phyloP scores from a whole-genome alignment of 2,113 vertebrate species.

The Burhinus bistriatus region DNA sequence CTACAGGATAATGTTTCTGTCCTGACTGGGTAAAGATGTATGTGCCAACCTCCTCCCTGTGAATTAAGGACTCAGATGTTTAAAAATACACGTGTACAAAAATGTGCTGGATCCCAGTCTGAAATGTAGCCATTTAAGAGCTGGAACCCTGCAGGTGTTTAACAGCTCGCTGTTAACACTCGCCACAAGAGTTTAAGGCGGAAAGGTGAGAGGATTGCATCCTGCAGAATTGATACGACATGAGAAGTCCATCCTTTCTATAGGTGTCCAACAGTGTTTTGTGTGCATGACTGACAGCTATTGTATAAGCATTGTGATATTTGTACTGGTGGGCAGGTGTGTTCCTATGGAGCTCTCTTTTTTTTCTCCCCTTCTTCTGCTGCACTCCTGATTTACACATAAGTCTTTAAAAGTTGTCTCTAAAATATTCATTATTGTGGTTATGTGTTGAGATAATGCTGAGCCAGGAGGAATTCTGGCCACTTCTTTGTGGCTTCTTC shows the following conservation, averaged over 20 bases:
- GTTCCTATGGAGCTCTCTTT: neutral
- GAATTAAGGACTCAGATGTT: neutral
- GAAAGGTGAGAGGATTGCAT: neutral
- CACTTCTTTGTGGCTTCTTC: neutral
- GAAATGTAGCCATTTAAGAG: neutral
- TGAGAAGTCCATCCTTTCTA: neutral
- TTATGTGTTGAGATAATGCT: neutral
- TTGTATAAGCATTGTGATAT: neutral
- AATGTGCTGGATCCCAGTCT: neutral
- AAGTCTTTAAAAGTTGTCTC: neutral
- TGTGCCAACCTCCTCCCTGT: neutral
- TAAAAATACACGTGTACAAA: neutral
- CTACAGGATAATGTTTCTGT: neutral
- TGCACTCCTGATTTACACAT: neutral
- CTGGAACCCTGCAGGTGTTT: constrained; percentile 16
- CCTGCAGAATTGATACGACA: neutral
- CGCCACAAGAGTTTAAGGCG: neutral
- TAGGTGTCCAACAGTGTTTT: neutral
- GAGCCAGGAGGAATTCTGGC: neutral
- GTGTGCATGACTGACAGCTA: neutral
- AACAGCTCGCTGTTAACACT: neutral
- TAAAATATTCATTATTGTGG: neutral
- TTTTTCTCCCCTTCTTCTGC: neutral
- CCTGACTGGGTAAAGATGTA: neutral
- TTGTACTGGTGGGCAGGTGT: neutral